Base-by-base conservation (phyloP, 1,140 invertebrate genomes). In the Lasaia peninsularis region DNA sequence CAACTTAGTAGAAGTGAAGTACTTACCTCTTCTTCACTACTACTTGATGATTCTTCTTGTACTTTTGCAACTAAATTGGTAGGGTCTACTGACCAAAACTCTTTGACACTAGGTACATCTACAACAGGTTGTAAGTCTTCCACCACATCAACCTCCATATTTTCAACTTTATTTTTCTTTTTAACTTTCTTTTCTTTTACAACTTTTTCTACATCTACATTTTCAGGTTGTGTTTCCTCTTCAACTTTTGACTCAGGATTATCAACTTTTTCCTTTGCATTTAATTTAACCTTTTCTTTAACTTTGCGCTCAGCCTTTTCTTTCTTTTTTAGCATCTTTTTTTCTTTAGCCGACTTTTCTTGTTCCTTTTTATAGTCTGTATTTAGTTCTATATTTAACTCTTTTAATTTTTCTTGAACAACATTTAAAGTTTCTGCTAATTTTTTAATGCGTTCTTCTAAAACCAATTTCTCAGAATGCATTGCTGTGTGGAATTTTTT, bases 21-120 rank as follows among this genome's bases (percentile, higher is more conserved):
- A 69, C 66, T 67, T 70, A 86, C 78, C 75, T 88, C 85, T 60
- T 86, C 81, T 28, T 90, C 87, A 32, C 86, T 87, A 40, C 83
- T 84, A 56, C 86, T 88, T 0, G 80, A 78, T 9, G 77, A 72
- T 7, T 81, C 74, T 12, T 78, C 71, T 12, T 60, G 63, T 2
- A 56, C 63, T 33, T 64, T 73, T 56, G 70, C 70, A 18, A 62
- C 56, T 61, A 52, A 31, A 44, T 56, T 14, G 7, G 74, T 65
- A 5, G 59, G 35, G 32, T 66, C 66, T 9, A 61, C 55, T 2
- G 78, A 65, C 85, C 88, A 91, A 64, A 91, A 91, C n/a, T 88
- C 82, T 35, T 87, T 78, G 8, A 74, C 79, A 52, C 87, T 87
- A 0, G 89, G 82, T 52, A 87, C 73, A 44, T 86, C 73, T 1